A percentile compares a stretch with the other conserved stretches of the same genome.
These are phyloP conservation scores for Brachionus sp. DNA, from an alignment of 1,140 invertebrate species.

Conservation along the genomic window DNA sequence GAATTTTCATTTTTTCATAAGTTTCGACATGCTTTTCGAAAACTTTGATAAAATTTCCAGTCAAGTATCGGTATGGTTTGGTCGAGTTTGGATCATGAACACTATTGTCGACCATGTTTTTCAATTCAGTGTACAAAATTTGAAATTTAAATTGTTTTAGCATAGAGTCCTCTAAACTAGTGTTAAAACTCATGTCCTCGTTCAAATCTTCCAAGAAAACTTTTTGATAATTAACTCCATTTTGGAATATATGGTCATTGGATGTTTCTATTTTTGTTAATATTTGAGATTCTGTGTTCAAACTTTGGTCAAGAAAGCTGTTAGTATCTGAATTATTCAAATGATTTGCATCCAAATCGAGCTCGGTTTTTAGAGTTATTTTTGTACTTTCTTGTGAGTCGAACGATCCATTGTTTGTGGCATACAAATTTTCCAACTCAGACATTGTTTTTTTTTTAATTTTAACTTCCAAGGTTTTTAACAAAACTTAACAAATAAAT, in stretches of 20 bases:
- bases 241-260: neutral
- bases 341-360: neutral
- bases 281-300: neutral
- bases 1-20: constrained; percentile 36
- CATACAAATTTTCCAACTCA: constrained; percentile 4
- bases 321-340: neutral
- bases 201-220: neutral
- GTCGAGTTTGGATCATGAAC: neutral
- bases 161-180: neutral
- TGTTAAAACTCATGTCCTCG: constrained; percentile 12
- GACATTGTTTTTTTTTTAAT: neutral
- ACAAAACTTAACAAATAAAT: neutral
- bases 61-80: constrained; percentile 26
- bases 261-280: constrained; percentile 3
- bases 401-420: neutral
- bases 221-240: constrained; percentile 14
- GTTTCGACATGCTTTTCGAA: constrained; percentile 26
- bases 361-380: constrained; percentile 24
- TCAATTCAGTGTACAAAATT: constrained; percentile 21
- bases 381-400: constrained; percentile 18
- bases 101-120: constrained; percentile 23
- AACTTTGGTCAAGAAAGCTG: neutral
- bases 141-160: constrained; percentile 33
- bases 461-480: neutral
- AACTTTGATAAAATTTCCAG: constrained; percentile 27